Evolutionary conservation across 2,113 vertebrate genomes (phyloP), one percentile per base, ranked within the genome.

Genomic region (Platysternon megacephalum): DNA sequence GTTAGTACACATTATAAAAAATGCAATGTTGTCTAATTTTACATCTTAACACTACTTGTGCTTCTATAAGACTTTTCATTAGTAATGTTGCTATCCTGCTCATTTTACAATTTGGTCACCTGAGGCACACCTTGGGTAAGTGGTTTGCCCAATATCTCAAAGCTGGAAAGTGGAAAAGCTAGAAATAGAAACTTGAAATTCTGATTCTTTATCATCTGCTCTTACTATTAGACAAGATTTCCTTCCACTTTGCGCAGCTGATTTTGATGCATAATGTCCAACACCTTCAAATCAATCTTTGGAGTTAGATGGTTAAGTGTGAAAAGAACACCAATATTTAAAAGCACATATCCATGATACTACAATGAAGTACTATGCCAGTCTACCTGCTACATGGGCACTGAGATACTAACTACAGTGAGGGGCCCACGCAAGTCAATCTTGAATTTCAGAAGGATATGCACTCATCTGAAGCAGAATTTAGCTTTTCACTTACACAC

Each of bases 191-290:
- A 97, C 91, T 85, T 82, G 49, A 19, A 74, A 90, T 82, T 86
- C 93, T 2, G 35, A 44, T 80, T 95, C 92, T 95, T 90, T 89
- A 51, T 82, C 94, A 83, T 84, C 86, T 48, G 85, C 79, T 95
- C 87, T 92, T 79, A 90, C 97, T 91, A 61, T 92, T 94, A 92
- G 87, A 82, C 86, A 95, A 26, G 17, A 89, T 68, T 93, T 84
- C 61, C 87, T 88, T 94, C 82, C 94, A 88, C 68, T 86, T 85
- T 90, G 92, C 2, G 12, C 42, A 35, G 44, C 90, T 29, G 61
- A n/a, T 79, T 53, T 55, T 52, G 78, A 80, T 90, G 49, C 58
- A 49, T 48, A 55, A 22, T 56, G 44, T 49, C 58, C 51, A 74
- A 89, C 82, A 89, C 94, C 92, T 91, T 92, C 85, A 87, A 81